Evolutionary conservation across 2,888 invertebrate genomes (phyloP).

Genomic region (Xiphydria camelus): DNA sequence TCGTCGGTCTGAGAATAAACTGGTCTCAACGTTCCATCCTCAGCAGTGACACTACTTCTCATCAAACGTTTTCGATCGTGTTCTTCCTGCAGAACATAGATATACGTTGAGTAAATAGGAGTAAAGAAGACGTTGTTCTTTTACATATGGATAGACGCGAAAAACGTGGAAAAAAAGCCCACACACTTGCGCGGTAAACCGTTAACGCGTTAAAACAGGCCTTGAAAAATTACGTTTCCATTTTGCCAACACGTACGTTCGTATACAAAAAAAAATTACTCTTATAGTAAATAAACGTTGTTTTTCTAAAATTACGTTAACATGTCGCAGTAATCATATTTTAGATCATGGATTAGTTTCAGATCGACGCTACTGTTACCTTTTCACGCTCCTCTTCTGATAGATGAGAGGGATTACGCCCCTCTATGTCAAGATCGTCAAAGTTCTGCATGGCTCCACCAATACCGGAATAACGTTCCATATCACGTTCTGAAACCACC

Average conservation of each 20-base stretch:
- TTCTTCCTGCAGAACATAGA: conserved; percentile 45
- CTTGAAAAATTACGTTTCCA: no score
- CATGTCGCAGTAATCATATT: no score
- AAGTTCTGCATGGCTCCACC: conserved; percentile 52
- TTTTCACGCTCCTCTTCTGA: conserved; percentile 54
- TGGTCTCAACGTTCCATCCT: conserved; percentile 54
- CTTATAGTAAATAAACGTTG: no score
- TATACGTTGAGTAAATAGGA: neutral
- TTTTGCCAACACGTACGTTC: no score
- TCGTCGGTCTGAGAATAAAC: conserved; percentile 54
- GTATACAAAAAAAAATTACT: no score
- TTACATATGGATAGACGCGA: no score
- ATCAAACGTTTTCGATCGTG: conserved; percentile 54
- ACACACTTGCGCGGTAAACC: no score
- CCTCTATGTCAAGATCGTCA: conserved; percentile 56
- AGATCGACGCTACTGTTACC: conserved; percentile 50
- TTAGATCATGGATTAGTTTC: no score
- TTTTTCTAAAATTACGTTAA: no score
- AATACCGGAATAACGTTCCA: conserved; percentile 19
- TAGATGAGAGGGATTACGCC: conserved; percentile 52
- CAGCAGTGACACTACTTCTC: conserved; percentile 55
- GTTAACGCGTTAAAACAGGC: no score
- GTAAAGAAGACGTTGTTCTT: no score
- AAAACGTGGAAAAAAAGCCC: no score
- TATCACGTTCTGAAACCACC: conserved; percentile 33